Base-by-base conservation (phyloP, 2,113 vertebrate species). In the Elgaria multicarinata region DNA sequence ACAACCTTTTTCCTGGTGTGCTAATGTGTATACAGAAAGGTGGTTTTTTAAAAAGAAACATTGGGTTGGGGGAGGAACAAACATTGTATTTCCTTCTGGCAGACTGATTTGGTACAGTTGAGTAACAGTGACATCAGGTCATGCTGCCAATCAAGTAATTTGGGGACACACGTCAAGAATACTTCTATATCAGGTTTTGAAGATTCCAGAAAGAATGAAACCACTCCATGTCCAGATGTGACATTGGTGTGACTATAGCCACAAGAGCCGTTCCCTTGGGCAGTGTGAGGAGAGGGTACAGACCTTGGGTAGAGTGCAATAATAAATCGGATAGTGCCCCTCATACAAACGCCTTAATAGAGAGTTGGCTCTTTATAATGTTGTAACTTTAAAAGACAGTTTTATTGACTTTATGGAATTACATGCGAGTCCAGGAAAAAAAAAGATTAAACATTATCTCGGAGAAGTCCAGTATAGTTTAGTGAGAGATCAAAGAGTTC, bases 401-500 rank as follows among this genome's bases (percentile, higher is more conserved):
- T 93, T 95, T 94, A 95, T 91, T 91, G 92, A 94, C 93, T 93
- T 78, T 93, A 88, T 42, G 89, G 90, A 93, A 91, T 87, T 89
- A 93, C 55, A 84, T 92, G 3, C 87, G 92, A 92, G 91, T 93
- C 89, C 94, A 93, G 31, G 44, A 4, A 74, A 72, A 85, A 33
- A 79, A 87, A 87, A 87, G 82, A 93, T 93, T 92, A 94, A 94
- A 86, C 88, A 89, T 90, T 90, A 83, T 95, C 90, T 95, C 36
- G 87, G 88, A 90, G 82, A 95, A 92, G 92, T 94, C 94, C 93
- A 91, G 92, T 91, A 55, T 55, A 93, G 62, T 93, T 92, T 92
- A 93, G 89, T 46, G 80, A 92, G 86, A 93, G 87, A 94, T 95
- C 90, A 95, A 95, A 94, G 55, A 91, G 91, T 92, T 95, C 90